Evolutionary conservation across 2,797 vertebrate species (phyloP), one percentile per base, ranked within the genome.

Genomic region (Euthynnus affinis): DNA sequence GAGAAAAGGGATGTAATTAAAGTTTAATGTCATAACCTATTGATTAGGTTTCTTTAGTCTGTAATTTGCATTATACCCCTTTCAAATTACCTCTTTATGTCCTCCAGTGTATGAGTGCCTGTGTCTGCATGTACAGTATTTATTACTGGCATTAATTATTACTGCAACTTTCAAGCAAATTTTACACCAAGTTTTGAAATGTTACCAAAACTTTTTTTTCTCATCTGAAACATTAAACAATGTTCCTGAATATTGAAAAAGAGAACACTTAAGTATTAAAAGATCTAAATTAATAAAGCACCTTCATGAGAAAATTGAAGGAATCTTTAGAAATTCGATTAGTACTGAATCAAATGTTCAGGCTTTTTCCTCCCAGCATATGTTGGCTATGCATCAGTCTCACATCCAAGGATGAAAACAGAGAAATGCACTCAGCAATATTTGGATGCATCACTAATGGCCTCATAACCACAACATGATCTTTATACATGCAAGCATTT

Each of bases 21-120:
- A 76, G 72, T 78, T 44, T 71, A 80, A 72, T 83, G 73, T 53
- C 53, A 63, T 58, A 67, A 80, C 64, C 80, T 85, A 81, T 86
- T 81, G 82, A 90, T 84, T 65, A 51, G 48, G 22, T 74, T 77
- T 74, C 55, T 40, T 23, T 25, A 15, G 18, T 55, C 23, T 52
- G 15, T 71, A 68, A 83, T 85, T 80, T 79, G 29, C 44, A 76
- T 81, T 37, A 37, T 48, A 56, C 2, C 1, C 27, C 23, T 60
- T 60, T 65, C 18, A 51, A 46, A 52, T 79, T 0, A 46, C 44
- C 22, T 68, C 22, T 25, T 49, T 27, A 48, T 27, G 9, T 44
- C 22, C 65, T 57, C 27, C 61, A 70, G 13, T 40, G 0, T 60
- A 72, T 32, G 23, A 22, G 12, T 44, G 18, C 58, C 2, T 37